These are phyloP conservation scores for Dolichomitus sp. DNA, from an alignment of 2,888 invertebrate genomes.

Conservation along the genomic window DNA sequence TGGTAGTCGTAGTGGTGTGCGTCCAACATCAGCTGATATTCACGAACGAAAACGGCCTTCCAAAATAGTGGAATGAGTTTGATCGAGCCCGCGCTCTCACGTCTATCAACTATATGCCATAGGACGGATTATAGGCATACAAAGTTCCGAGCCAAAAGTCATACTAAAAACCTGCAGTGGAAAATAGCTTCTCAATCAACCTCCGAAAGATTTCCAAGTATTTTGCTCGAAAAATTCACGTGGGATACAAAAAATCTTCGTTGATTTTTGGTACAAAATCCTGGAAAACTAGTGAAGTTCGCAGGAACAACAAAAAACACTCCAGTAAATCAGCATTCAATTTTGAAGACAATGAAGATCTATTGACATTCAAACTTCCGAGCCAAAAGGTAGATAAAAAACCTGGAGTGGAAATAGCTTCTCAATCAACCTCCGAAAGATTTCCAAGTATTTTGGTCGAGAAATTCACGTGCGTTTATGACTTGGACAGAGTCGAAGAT, in stretches of 20 bases:
- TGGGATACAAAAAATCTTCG: not conserved
- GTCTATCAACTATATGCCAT: constrained; percentile 49
- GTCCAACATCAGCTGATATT: constrained; percentile 15
- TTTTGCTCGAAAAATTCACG: not conserved
- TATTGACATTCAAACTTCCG: no score
- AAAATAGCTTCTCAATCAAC: not conserved
- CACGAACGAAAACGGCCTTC: constrained; percentile 12
- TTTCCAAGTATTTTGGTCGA: not conserved
- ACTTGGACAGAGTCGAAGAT: no score
- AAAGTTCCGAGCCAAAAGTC: constrained; percentile 54
- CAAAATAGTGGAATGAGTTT: constrained; percentile 47
- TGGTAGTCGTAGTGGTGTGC: constrained; percentile 8
- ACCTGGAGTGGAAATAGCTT: constrained; percentile 25
- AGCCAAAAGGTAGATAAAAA: constrained; percentile 24
- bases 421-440: not conserved
- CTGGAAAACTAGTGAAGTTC: no score
- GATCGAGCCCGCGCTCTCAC: constrained; percentile 27
- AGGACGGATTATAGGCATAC: constrained; percentile 39
- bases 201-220: not conserved
- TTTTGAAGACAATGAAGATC: not conserved
- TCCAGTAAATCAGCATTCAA: not conserved
- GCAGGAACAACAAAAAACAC: not conserved
- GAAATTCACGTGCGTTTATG: not conserved
- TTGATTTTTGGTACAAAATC: no score
- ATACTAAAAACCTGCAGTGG: constrained; percentile 42